phyloP scores from a whole-genome alignment of 2,888 invertebrate genomes.

The Lepidochitona cinerea region DNA sequence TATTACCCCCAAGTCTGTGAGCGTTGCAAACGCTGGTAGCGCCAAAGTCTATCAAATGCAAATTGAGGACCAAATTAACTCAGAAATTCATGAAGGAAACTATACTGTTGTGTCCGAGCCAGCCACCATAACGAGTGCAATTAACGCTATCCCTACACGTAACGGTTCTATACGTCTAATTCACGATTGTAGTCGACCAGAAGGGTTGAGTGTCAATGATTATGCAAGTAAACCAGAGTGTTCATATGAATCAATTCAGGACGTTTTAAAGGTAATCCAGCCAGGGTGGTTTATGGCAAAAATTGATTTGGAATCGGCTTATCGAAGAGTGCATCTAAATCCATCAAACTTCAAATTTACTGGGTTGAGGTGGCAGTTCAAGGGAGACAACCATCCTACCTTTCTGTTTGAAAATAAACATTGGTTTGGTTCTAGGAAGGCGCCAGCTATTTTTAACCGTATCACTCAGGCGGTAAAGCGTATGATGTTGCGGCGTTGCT shows the following conservation, averaged over 20 bases:
- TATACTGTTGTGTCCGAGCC: not conserved
- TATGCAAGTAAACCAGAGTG: not conserved
- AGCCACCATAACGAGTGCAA: not conserved
- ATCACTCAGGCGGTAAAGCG: too few species aligned
- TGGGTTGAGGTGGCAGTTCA: too few species aligned
- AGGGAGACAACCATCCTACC: too few species aligned
- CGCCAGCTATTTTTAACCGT: too few species aligned
- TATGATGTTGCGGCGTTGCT: too few species aligned
- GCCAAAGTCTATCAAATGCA: not conserved
- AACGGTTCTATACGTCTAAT: not conserved
- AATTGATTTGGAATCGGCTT: too few species aligned
- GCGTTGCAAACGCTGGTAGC: not conserved
- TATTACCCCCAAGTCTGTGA: not conserved
- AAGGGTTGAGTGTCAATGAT: not conserved
- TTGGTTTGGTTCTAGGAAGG: too few species aligned
- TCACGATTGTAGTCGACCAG: not conserved
- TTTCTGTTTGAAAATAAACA: too few species aligned
- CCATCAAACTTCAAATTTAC: too few species aligned
- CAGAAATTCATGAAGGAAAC: not conserved
- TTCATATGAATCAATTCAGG: not conserved
- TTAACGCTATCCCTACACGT: not conserved
- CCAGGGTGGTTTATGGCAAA: too few species aligned
- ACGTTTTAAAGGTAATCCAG: too few species aligned
- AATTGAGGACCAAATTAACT: not conserved
- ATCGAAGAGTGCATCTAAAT: too few species aligned